phyloP scores from a whole-genome alignment of 1,140 invertebrate species.

The Drosophila orosa region DNA sequence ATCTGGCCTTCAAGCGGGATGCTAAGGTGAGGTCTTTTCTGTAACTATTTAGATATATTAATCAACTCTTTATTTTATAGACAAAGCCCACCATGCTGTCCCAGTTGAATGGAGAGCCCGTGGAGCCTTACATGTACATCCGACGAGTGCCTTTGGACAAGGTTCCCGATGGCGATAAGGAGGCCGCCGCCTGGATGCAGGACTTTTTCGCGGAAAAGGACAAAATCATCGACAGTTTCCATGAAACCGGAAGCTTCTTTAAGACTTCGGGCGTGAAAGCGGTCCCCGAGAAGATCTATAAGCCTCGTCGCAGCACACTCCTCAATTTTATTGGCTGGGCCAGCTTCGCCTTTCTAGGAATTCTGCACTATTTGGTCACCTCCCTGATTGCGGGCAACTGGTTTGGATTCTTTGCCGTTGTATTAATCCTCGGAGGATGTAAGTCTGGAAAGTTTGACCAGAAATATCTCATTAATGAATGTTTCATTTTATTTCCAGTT shows the following conservation, averaged over 20 bases:
- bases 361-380: slow-evolving; percentile 89
- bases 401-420: slow-evolving; percentile 88
- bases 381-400: slow-evolving; percentile 90
- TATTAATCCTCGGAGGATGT: slow-evolving; percentile 89
- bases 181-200: slow-evolving; percentile 92
- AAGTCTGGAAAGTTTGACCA: slow-evolving; percentile 84
- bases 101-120: slow-evolving; percentile 90
- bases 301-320: slow-evolving; percentile 87
- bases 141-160: slow-evolving; percentile 91
- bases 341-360: slow-evolving; percentile 87
- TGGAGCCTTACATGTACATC: slow-evolving; percentile 91
- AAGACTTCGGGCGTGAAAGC: slow-evolving; percentile 88
- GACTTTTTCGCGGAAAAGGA: slow-evolving; percentile 88
- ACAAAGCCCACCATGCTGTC: slow-evolving; percentile 91
- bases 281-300: slow-evolving; percentile 86
- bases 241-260: slow-evolving; percentile 93
- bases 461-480: not conserved
- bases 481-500: slow-evolving; percentile 86
- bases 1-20: slow-evolving; percentile 90
- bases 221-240: slow-evolving; percentile 91
- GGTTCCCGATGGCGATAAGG: slow-evolving; percentile 92
- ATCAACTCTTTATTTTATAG: slow-evolving; percentile 51
- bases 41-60: not conserved
- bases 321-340: slow-evolving; percentile 90
- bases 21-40: slow-evolving; percentile 73